Evolutionary conservation across 2,888 invertebrate genomes (phyloP).

Genomic region (Dermolepida albohirtum): DNA sequence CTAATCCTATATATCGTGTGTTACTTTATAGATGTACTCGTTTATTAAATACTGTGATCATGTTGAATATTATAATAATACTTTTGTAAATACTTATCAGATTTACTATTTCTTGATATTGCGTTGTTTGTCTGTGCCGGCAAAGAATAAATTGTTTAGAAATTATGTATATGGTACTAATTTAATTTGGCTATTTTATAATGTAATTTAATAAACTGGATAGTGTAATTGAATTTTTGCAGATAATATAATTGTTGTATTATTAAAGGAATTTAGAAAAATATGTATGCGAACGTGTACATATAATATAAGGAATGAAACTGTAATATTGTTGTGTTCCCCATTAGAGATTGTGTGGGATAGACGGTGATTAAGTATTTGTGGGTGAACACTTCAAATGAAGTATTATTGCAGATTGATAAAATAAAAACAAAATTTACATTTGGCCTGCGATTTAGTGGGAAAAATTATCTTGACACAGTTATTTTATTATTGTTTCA

Average conservation of each 20-base stretch:
- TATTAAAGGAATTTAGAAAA: neutral
- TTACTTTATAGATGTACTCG: too few species aligned
- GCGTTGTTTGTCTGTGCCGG: too few species aligned
- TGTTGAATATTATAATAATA: too few species aligned
- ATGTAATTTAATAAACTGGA: too few species aligned
- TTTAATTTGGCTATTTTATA: too few species aligned
- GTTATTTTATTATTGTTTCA: constrained; percentile 15
- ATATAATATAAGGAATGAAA: constrained; percentile 1
- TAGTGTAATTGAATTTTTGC: too few species aligned
- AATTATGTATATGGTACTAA: too few species aligned
- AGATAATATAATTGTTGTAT: neutral
- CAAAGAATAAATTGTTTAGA: too few species aligned
- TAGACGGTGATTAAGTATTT: neutral
- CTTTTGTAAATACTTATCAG: too few species aligned
- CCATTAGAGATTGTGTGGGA: constrained; percentile 17
- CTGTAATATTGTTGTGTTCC: neutral
- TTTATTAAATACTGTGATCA: too few species aligned
- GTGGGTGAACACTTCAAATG: constrained; percentile 12
- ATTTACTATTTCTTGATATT: too few species aligned
- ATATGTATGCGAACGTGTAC: constrained; percentile 9
- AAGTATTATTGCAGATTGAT: constrained; percentile 7
- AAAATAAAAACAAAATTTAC: constrained; percentile 20
- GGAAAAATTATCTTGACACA: constrained; percentile 32
- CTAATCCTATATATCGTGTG: too few species aligned
- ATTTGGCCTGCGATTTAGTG: constrained; percentile 16